Evolutionary conservation across 1,140 invertebrate species (phyloP).

Genomic region (Homarus americanus): DNA sequence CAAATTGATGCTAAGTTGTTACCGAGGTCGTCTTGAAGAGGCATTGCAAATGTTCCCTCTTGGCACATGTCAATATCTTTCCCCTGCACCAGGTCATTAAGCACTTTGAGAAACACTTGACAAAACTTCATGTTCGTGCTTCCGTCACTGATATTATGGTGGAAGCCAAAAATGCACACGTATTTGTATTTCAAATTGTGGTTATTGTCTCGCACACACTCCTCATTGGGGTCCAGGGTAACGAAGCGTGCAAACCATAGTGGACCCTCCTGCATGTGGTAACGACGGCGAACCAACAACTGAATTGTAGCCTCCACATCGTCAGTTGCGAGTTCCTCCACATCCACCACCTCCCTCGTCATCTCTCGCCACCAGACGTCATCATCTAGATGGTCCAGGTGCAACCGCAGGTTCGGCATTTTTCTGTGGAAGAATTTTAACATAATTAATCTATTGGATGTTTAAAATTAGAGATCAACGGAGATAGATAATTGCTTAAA

Average conservation of each 20-base stretch:
- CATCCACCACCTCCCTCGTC: constrained; percentile 67
- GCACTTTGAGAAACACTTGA: constrained; percentile 69
- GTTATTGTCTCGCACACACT: constrained; percentile 44
- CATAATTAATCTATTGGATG: no score
- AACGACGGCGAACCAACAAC: constrained; percentile 57
- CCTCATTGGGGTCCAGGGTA: constrained; percentile 45
- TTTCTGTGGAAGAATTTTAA: constrained; percentile 64
- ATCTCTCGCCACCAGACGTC: constrained; percentile 73
- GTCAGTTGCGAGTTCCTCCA: constrained; percentile 67
- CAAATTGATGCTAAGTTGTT: constrained; percentile 24
- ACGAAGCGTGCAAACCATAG: constrained; percentile 71
- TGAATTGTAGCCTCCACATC: constrained; percentile 66
- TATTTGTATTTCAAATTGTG: constrained; percentile 67
- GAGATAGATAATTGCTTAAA: no score
- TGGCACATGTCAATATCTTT: constrained; percentile 56
- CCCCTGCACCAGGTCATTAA: constrained; percentile 62
- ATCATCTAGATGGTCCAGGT: constrained; percentile 44
- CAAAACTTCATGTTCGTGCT: constrained; percentile 75
- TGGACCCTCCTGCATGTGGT: constrained; percentile 65
- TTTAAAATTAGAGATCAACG: no score
- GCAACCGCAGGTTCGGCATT: constrained; percentile 71
- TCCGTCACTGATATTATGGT: constrained; percentile 74
- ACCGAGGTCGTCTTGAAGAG: constrained; percentile 68
- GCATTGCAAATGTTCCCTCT: constrained; percentile 64
- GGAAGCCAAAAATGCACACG: constrained; percentile 73